These are phyloP conservation scores for Peromyscus californicus DNA, from an alignment of 2,113 vertebrate species.

Conservation along the genomic window DNA sequence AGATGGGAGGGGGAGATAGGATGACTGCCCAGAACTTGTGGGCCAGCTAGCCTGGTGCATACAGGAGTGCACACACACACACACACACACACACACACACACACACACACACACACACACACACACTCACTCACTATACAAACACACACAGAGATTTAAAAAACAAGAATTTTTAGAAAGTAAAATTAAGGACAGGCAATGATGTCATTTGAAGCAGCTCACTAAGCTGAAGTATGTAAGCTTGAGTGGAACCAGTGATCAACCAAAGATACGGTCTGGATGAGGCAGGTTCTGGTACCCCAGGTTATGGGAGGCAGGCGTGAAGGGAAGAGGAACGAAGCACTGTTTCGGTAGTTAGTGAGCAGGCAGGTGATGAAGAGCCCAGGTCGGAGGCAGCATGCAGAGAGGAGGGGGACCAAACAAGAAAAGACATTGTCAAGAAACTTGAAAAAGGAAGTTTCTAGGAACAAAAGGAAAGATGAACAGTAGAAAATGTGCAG, in stretches of 20 bases:
- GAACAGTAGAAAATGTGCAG: neutral
- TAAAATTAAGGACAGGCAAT: neutral
- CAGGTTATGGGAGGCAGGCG: neutral
- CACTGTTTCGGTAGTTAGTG: neutral
- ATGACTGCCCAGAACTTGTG: neutral
- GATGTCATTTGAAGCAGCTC: neutral
- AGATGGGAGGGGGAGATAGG: neutral
- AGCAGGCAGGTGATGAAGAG: too few species aligned
- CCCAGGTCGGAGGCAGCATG: neutral
- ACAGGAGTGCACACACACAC: neutral
- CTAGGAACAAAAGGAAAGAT: neutral
- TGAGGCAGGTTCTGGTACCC: neutral
- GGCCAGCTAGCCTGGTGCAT: neutral
- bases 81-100: neutral
- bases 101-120: neutral
- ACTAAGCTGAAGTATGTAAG: neutral
- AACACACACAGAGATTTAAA: neutral
- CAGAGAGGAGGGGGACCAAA: neutral
- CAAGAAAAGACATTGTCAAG: neutral
- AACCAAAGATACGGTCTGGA: neutral
- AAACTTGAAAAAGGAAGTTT: neutral
- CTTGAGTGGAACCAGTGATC: neutral
- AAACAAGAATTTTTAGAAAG: neutral
- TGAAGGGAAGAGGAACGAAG: neutral
- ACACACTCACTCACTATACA: neutral